Conservation (phyloP, 2,888 invertebrate species). For the Nomada lathburiana region DNA sequence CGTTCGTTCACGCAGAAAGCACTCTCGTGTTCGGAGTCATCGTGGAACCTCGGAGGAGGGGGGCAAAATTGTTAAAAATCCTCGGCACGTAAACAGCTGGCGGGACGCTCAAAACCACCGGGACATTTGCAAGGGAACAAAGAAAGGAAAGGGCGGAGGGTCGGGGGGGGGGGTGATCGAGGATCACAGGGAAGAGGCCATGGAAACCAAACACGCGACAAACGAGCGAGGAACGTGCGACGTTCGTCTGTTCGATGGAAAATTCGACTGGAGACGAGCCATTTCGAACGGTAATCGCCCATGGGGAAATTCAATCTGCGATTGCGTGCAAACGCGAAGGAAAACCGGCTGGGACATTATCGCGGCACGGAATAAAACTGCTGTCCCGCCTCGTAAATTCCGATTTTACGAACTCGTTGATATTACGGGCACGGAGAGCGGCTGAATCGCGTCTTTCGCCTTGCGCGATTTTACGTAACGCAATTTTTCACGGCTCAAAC, state of each 20-base stretch:
- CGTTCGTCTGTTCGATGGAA: slow-evolving; percentile 5
- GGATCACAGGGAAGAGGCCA: slow-evolving; percentile 52
- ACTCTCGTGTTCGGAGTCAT: slow-evolving; percentile 54
- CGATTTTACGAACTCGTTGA: slow-evolving; percentile 19
- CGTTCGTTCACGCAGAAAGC: slow-evolving; percentile 54
- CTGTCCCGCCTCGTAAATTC: slow-evolving; percentile 33
- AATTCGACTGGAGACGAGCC: background rate
- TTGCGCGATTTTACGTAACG: slow-evolving; percentile 8
- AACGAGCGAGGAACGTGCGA: slow-evolving; percentile 43
- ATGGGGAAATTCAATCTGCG: slow-evolving; percentile 10
- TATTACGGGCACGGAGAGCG: slow-evolving; percentile 5
- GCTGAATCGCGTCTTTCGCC: slow-evolving; percentile 9
- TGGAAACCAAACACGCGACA: slow-evolving; percentile 73
- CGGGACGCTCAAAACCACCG: slow-evolving; percentile 68
- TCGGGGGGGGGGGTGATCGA: slow-evolving; percentile 13
- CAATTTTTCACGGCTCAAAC: background rate
- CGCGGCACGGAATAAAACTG: background rate
- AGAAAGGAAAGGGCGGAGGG: slow-evolving; percentile 5
- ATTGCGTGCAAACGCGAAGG: background rate
- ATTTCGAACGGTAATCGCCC: slow-evolving; percentile 1
- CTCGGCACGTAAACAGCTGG: slow-evolving; percentile 42
- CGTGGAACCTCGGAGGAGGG: slow-evolving; percentile 17
- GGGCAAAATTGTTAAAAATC: slow-evolving; percentile 52
- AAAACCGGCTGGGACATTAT: slow-evolving; percentile 8
- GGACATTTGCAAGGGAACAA: slow-evolving; percentile 63